Conservation (phyloP, 2,113 vertebrate genomes). For the Spermophilus dauricus region DNA sequence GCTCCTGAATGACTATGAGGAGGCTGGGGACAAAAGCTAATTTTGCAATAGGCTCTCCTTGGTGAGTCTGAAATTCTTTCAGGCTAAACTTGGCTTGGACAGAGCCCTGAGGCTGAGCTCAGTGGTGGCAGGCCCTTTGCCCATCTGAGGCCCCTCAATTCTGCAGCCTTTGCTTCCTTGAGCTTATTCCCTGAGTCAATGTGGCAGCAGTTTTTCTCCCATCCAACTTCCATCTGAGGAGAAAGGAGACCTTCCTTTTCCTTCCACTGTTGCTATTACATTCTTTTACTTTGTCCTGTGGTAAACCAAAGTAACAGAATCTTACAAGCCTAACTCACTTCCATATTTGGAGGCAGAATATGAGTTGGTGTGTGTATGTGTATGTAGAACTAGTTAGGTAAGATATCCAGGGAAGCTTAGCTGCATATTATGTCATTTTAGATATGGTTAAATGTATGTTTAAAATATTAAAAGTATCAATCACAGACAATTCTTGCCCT, state of each 20-base stretch:
- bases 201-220: background rate
- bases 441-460: background rate
- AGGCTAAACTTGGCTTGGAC: background rate
- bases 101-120: background rate
- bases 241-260: background rate
- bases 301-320: background rate
- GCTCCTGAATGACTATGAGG: background rate
- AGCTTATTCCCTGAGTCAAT: background rate
- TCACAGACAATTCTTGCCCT: background rate
- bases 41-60: background rate
- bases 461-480: constrained; percentile 13
- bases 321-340: background rate
- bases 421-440: background rate
- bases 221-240: background rate
- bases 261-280: background rate
- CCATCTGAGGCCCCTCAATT: background rate
- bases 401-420: background rate
- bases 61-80: background rate
- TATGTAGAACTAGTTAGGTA: background rate
- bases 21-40: background rate
- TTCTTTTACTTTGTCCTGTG: background rate
- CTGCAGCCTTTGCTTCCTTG: background rate
- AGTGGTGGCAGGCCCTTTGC: fast-evolving
- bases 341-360: background rate
- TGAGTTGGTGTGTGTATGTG: background rate